Base-by-base conservation (phyloP, 37 sponge, comb jelly and placozoan genomes). In the Crambe crambe region DNA sequence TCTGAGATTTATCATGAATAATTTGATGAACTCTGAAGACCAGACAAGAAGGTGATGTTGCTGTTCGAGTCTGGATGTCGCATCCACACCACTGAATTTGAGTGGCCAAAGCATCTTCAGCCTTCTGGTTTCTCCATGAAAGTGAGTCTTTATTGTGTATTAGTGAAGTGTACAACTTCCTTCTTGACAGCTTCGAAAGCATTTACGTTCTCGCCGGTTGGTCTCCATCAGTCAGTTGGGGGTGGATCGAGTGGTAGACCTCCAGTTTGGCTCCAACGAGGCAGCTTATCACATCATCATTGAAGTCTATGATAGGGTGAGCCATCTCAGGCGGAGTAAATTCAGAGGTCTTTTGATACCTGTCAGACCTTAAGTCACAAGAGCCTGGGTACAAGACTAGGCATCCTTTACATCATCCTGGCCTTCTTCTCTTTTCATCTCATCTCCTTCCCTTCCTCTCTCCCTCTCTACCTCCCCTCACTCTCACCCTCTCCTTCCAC, bases 101-200 rank as follows among this genome's bases (percentile, higher is more conserved):
- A 94, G 17, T 96, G 97, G 97, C 99, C 99, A 0, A 98, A 98
- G 78, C 68, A 86, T 68, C 86, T 91, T 77, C 87, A 89, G 58
- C 99, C 99, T 0, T 98, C 99, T 37, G 90, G 93, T 20, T 98
- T 98, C 78, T 81, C 95, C 37, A 94, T 96, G 93, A 98, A 98
- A 75, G 81, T 80, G 27, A 10, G 47, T 70, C 2, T 6, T 9
- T 23, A 1, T 42, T 38, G 9, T 10, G 17, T 26, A 31, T 74
- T 41, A 32, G 36, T 68, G 38, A 29, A 39, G 37, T 30, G 40
- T 65, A 34, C 66, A 30, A 30, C 23, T 25, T 26, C 25, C 23
- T n/a, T 60, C 0, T 59, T 1, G 26, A 1, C 57, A 95, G 96
- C 75, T 87, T 58, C 78, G 99, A 20, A 98, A 96, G 56, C 97